These are phyloP conservation scores for Lordiphosa collinella DNA, from an alignment of 1,140 invertebrate genomes.

Conservation along the genomic window DNA sequence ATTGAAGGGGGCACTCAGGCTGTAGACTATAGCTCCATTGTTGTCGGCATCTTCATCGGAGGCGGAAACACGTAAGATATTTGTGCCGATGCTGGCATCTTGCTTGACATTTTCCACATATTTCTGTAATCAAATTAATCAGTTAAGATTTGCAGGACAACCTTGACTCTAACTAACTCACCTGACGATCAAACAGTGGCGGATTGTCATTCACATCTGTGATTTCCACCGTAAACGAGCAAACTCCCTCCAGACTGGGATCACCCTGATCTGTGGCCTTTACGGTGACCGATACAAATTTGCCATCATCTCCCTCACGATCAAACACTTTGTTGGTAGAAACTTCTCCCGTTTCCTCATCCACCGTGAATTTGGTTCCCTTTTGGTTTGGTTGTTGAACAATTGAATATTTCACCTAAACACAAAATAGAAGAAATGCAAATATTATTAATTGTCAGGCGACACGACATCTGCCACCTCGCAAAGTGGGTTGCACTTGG, in stretches of 20 bases:
- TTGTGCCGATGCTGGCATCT: slow-evolving; percentile 96
- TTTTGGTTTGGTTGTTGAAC: slow-evolving; percentile 98
- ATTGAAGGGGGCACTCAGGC: slow-evolving; percentile 91
- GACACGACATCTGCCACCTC: slow-evolving; percentile 37
- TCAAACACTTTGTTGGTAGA: slow-evolving; percentile 97
- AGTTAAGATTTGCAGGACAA: neutral
- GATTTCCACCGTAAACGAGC: slow-evolving; percentile 97
- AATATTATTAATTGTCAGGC: slow-evolving; percentile 51
- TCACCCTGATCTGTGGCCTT: slow-evolving; percentile 98
- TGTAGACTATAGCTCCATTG: slow-evolving; percentile 96
- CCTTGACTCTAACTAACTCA: slow-evolving; percentile 72
- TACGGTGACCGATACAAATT: slow-evolving; percentile 96
- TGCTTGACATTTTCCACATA: slow-evolving; percentile 98
- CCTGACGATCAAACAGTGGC: slow-evolving; percentile 95
- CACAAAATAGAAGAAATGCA: slow-evolving; percentile 37
- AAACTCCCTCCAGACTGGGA: slow-evolving; percentile 95
- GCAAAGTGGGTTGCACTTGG: slow-evolving; percentile 2
- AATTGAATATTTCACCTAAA: slow-evolving; percentile 92
- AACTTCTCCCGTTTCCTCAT: slow-evolving; percentile 96
- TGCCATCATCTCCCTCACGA: slow-evolving; percentile 96
- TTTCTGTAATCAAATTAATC: slow-evolving; percentile 84
- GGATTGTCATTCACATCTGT: slow-evolving; percentile 97
- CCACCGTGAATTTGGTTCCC: slow-evolving; percentile 96
- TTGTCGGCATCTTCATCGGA: slow-evolving; percentile 98
- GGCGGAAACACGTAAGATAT: slow-evolving; percentile 95